Percentiles rank a stretch among this genome's conserved stretches.
Evolutionary conservation across 2,113 vertebrate species (phyloP).

Genomic region (Candoia aspera): DNA sequence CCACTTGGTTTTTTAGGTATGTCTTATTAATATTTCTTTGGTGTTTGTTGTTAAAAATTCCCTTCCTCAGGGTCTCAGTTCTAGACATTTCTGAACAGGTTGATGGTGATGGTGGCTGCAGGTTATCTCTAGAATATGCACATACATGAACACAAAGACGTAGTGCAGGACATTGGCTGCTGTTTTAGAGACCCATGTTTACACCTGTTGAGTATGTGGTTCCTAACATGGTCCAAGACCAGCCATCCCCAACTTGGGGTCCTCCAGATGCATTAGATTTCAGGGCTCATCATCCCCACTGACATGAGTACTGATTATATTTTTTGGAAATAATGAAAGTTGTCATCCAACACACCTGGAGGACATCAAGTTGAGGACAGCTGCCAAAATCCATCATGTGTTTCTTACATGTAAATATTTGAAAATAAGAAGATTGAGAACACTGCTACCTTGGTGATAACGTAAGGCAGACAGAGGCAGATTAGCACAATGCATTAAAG

Average conservation of each 20-base stretch:
- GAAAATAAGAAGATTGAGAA: background rate
- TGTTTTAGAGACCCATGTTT: background rate
- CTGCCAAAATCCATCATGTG: background rate
- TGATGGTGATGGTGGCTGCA: background rate
- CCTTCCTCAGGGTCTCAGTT: background rate
- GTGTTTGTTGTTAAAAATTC: background rate
- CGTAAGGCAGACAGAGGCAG: background rate
- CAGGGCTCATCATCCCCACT: background rate
- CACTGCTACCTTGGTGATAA: background rate
- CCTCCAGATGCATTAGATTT: background rate
- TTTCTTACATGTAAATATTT: background rate
- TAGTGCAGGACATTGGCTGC: too few species aligned
- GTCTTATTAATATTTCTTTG: background rate
- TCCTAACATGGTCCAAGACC: background rate
- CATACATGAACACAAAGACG: background rate
- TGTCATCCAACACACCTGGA: background rate
- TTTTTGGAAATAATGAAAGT: background rate
- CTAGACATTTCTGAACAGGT: background rate
- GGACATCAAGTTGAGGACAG: background rate
- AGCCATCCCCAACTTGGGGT: background rate
- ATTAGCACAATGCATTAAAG: background rate
- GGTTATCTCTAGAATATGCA: background rate
- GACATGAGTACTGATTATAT: background rate
- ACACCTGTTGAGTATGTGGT: background rate
- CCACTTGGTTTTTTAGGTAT: background rate